Conservation (phyloP, 1,140 invertebrate genomes). For the Portunus trituberculatus region DNA sequence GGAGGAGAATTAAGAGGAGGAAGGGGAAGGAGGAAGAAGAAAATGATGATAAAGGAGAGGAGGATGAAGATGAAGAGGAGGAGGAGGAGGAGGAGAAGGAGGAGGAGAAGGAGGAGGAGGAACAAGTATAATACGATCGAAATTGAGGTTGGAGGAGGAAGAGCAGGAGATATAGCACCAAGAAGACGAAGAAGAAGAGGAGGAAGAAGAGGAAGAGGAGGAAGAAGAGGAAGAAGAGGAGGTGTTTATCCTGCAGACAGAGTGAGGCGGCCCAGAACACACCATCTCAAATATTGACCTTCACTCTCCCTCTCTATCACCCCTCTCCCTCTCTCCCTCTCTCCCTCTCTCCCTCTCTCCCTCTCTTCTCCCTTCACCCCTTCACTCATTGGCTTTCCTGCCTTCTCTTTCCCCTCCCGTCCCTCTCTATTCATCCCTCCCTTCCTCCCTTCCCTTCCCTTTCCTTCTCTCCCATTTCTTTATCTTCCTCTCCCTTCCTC, state of each 20-base stretch:
- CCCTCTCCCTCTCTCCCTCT: neutral
- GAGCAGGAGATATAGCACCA: neutral
- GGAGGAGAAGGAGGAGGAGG: constrained; percentile 8
- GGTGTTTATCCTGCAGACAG: neutral
- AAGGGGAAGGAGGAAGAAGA: no score
- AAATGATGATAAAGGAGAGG: neutral
- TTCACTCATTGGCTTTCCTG: neutral
- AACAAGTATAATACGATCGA: neutral
- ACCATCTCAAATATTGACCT: constrained; percentile 13
- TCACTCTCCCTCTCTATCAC: neutral
- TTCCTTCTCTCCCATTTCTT: neutral
- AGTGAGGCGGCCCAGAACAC: neutral
- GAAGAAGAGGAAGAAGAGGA: neutral
- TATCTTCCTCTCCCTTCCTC: neutral
- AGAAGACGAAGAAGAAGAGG: neutral
- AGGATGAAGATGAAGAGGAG: no score
- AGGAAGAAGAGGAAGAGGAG: neutral
- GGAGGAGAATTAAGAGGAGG: no score
- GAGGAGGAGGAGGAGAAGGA: neutral
- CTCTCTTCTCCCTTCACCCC: neutral
- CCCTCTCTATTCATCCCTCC: neutral
- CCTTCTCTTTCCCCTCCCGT: neutral
- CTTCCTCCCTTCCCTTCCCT: neutral
- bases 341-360: neutral
- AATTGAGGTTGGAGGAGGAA: neutral